A percentile compares a stretch with the other conserved stretches of the same genome.
Conservation (phyloP, 2,797 vertebrate species). For the Sebastes alutus region DNA sequence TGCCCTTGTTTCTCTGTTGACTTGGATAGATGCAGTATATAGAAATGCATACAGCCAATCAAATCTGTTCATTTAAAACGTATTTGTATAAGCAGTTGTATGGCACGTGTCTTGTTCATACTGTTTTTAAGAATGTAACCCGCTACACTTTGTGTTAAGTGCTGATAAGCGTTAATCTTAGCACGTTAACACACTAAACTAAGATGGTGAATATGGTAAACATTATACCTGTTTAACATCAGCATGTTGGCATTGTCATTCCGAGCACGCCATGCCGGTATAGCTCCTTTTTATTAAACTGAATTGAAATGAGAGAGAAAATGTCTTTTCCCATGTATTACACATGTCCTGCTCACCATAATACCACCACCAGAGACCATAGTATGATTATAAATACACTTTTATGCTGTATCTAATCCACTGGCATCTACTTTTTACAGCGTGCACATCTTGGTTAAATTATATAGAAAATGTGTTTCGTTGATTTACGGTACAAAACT, state of each 20-base stretch:
- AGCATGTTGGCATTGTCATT: neutral
- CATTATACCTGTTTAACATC: neutral
- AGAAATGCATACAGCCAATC: neutral
- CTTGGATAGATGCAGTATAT: neutral
- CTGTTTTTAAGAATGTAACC: neutral
- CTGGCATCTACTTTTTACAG: neutral
- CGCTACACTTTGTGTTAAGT: neutral
- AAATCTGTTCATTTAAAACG: neutral
- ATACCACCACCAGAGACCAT: neutral
- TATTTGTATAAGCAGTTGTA: neutral
- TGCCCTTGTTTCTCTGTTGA: neutral
- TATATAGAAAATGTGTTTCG: neutral
- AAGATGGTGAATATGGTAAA: no score
- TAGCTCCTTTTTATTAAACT: neutral
- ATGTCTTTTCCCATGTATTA: neutral
- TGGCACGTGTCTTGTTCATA: neutral
- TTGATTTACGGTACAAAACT: slow-evolving; percentile 2
- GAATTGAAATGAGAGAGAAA: neutral
- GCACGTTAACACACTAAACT: neutral
- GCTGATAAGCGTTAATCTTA: neutral
- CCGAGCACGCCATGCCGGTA: neutral
- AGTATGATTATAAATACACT: neutral
- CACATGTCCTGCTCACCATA: neutral
- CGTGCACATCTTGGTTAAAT: slow-evolving; percentile 8
- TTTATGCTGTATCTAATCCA: neutral